Percentiles rank a stretch among this genome's conserved stretches.
phyloP scores from a whole-genome alignment of 2,888 invertebrate genomes.

The Cheilosia pagana region DNA sequence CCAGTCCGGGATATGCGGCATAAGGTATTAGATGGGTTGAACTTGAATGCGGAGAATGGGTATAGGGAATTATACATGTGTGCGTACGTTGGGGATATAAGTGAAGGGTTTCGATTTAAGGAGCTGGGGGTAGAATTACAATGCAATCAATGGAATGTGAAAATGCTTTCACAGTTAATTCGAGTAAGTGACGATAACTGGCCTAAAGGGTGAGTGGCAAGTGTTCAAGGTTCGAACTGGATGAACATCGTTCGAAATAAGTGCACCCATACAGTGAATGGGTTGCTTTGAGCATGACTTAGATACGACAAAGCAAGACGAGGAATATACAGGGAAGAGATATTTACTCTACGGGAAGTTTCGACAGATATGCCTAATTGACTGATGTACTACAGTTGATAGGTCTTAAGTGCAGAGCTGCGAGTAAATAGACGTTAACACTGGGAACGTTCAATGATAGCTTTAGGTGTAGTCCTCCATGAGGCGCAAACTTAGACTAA shows the following conservation, averaged over 20 bases:
- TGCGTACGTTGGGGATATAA: background rate
- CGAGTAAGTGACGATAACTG: conserved; percentile 27
- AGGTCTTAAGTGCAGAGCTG: too few species aligned
- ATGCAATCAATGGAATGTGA: conserved; percentile 26
- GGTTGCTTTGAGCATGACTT: background rate
- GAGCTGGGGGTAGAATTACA: conserved; percentile 4
- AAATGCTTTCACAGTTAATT: conserved; percentile 38
- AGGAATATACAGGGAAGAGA: too few species aligned
- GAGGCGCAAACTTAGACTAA: too few species aligned
- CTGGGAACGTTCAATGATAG: too few species aligned
- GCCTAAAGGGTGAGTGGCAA: conserved; percentile 1
- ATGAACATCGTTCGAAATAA: background rate
- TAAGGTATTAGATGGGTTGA: background rate
- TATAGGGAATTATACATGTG: background rate
- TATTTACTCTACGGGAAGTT: too few species aligned
- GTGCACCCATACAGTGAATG: background rate
- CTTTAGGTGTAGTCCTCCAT: too few species aligned
- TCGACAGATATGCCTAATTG: too few species aligned
- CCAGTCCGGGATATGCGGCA: background rate
- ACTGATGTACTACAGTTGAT: too few species aligned
- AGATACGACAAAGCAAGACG: too few species aligned
- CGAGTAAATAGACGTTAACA: too few species aligned
- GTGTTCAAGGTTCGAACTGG: background rate
- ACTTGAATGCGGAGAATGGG: background rate
- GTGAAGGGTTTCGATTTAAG: background rate